Percentiles rank a stretch among this genome's conserved stretches.
phyloP scores from a whole-genome alignment of 2,888 invertebrate genomes.

The Acleris literana region DNA sequence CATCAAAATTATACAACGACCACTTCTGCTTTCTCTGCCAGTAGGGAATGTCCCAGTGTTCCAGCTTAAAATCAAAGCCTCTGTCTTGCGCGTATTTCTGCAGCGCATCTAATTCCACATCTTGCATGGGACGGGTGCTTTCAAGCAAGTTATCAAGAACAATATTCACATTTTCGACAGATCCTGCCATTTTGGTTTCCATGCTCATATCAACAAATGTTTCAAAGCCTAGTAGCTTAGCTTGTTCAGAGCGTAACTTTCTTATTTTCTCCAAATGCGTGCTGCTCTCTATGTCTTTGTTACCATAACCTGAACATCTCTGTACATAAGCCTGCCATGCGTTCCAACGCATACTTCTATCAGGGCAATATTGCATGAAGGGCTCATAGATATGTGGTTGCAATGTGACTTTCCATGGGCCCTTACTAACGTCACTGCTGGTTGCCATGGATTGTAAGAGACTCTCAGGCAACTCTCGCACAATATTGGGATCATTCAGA shows the following conservation, averaged over 20 bases:
- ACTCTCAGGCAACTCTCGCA: slow-evolving; percentile 89
- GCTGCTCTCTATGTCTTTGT: slow-evolving; percentile 87
- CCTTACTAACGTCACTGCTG: slow-evolving; percentile 85
- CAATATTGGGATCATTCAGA: slow-evolving; percentile 85
- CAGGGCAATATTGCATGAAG: slow-evolving; percentile 94
- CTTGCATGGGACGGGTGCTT: slow-evolving; percentile 89
- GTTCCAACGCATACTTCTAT: slow-evolving; percentile 90
- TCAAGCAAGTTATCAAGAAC: slow-evolving; percentile 87
- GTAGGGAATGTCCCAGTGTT: slow-evolving; percentile 93
- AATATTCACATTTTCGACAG: slow-evolving; percentile 88
- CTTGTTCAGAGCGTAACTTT: slow-evolving; percentile 86
- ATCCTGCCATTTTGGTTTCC: slow-evolving; percentile 96
- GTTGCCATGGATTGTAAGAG: slow-evolving; percentile 86
- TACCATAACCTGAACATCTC: slow-evolving; percentile 87
- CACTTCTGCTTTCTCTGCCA: slow-evolving; percentile 92
- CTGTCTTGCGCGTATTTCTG: slow-evolving; percentile 88
- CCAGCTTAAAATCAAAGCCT: slow-evolving; percentile 87
- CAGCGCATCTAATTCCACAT: slow-evolving; percentile 88
- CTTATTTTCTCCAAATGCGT: slow-evolving; percentile 91
- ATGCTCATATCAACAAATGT: slow-evolving; percentile 94
- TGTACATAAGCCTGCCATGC: slow-evolving; percentile 91
- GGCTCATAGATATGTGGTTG: slow-evolving; percentile 88
- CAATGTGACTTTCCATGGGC: slow-evolving; percentile 94
- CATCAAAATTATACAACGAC: slow-evolving; percentile 86
- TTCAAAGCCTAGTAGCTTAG: slow-evolving; percentile 90